These are phyloP conservation scores for Terebella lapidaria DNA, from an alignment of 2,888 invertebrate species.

Conservation along the genomic window DNA sequence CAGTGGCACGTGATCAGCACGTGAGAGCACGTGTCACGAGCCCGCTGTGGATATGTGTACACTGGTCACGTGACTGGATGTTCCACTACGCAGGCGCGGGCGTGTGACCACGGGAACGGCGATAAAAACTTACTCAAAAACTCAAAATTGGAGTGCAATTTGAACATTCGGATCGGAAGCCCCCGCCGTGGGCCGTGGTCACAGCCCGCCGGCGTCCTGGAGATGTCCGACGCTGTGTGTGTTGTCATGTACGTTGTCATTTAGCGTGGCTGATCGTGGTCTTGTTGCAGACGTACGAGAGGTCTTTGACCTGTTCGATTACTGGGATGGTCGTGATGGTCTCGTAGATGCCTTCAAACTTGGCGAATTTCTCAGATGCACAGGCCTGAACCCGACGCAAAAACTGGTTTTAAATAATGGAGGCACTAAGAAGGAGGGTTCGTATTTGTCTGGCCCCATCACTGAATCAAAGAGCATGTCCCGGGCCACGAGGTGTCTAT, in stretches of 20 bases:
- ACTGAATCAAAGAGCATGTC: too few relatives aligned
- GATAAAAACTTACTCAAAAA: too few relatives aligned
- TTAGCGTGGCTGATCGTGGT: neutral
- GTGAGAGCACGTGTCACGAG: neutral
- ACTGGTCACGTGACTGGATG: neutral
- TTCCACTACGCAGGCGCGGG: too few relatives aligned
- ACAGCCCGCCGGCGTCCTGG: too few relatives aligned
- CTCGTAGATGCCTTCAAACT: slow-evolving; percentile 33
- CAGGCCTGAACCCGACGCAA: slow-evolving; percentile 32
- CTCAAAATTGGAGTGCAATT: too few relatives aligned
- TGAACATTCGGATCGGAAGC: too few relatives aligned
- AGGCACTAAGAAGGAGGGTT: slow-evolving; percentile 7
- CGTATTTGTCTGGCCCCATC: too few relatives aligned
- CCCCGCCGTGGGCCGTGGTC: too few relatives aligned
- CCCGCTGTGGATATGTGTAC: neutral
- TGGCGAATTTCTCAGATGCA: slow-evolving; percentile 33
- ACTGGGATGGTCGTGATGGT: slow-evolving; percentile 41
- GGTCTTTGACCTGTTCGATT: slow-evolving; percentile 40
- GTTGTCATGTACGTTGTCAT: too few relatives aligned
- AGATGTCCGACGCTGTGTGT: too few relatives aligned
- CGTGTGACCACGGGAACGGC: neutral
- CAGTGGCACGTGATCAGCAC: neutral
- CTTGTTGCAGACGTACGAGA: slow-evolving; percentile 30
- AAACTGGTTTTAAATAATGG: slow-evolving; percentile 3
- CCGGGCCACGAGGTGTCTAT: too few relatives aligned